phyloP scores from a whole-genome alignment of 2,113 vertebrate genomes.

The Ictalurus furcatus region DNA sequence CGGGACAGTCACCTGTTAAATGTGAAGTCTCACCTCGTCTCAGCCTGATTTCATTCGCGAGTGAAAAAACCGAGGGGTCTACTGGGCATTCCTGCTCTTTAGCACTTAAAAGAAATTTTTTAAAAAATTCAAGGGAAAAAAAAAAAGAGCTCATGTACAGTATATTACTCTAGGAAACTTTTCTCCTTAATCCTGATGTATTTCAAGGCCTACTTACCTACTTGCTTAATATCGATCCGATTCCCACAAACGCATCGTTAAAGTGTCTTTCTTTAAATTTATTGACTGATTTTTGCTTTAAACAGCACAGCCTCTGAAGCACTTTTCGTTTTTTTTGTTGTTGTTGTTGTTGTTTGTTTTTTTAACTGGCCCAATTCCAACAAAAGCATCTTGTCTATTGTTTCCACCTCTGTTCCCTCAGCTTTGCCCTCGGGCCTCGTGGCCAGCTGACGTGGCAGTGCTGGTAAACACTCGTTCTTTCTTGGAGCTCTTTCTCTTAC shows the following conservation, averaged over 20 bases:
- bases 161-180: neutral
- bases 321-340: no score
- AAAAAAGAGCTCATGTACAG: no score
- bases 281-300: slow-evolving; percentile 13
- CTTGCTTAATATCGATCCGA: slow-evolving; percentile 24
- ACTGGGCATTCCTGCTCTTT: slow-evolving; percentile 2
- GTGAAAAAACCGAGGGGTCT: neutral
- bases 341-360: neutral
- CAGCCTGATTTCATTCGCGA: neutral
- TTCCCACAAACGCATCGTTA: slow-evolving; percentile 11
- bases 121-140: no score
- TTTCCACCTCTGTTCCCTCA: slow-evolving; percentile 32
- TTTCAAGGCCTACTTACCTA: slow-evolving; percentile 14
- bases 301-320: neutral
- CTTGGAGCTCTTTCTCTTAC: neutral
- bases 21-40: slow-evolving; percentile 22
- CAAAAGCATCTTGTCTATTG: slow-evolving; percentile 27
- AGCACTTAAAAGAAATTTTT: neutral
- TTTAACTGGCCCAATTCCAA: neutral
- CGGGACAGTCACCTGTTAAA: slow-evolving; percentile 33
- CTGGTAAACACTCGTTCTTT: neutral
- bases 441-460: slow-evolving; percentile 10
- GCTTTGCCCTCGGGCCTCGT: neutral
- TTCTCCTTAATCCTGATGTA: neutral
- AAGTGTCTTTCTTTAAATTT: neutral